These are phyloP conservation scores for Trichonephila clavata DNA, from an alignment of 1,140 invertebrate species.

Conservation along the genomic window DNA sequence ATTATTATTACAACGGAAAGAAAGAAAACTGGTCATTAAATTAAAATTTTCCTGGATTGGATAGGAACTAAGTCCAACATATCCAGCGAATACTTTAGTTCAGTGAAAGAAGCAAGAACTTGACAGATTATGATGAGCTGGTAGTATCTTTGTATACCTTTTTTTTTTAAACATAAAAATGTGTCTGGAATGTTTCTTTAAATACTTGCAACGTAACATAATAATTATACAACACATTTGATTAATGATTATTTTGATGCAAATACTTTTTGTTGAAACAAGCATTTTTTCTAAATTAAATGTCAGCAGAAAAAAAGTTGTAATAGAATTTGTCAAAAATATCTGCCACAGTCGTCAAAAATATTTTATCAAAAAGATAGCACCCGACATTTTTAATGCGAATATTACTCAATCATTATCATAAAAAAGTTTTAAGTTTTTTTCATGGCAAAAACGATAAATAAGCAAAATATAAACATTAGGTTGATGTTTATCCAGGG, in stretches of 20 bases:
- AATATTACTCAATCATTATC: constrained; percentile 51
- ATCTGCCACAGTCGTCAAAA: background rate
- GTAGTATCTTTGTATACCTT: background rate
- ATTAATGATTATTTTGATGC: constrained; percentile 31
- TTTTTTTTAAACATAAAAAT: too few species aligned
- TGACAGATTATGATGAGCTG: background rate
- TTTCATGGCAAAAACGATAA: constrained; percentile 26
- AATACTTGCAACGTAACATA: background rate
- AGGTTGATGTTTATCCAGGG: constrained; percentile 6
- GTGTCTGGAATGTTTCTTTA: constrained; percentile 3
- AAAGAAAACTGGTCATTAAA: too few species aligned
- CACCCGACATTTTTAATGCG: constrained; percentile 36
- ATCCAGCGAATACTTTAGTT: background rate
- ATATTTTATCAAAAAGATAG: constrained; percentile 25
- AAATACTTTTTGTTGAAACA: background rate
- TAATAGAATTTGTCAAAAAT: background rate
- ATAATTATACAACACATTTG: constrained; percentile 35
- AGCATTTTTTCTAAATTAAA: background rate
- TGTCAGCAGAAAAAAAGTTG: background rate
- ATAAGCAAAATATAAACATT: constrained; percentile 56
- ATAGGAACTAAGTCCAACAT: background rate
- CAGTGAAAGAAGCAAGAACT: background rate
- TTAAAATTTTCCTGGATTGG: too few species aligned
- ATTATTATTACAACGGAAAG: too few species aligned
- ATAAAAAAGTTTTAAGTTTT: background rate